Conservation (phyloP, 2,797 vertebrate genomes). For the Gymnoscopelus microlampas region DNA sequence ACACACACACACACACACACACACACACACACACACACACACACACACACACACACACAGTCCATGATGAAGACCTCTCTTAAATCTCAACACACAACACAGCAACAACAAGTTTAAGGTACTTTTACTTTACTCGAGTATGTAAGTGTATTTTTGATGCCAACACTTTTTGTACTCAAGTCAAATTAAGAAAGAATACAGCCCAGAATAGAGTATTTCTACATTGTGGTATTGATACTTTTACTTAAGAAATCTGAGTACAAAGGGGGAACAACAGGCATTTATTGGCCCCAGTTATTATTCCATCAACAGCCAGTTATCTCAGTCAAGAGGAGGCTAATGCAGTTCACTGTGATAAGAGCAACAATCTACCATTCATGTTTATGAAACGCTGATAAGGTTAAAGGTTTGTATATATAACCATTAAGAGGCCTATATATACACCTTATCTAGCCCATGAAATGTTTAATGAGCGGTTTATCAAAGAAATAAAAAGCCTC, state of each 20-base stretch:
- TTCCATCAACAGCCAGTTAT: slow-evolving; percentile 14
- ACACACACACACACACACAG: slow-evolving; percentile 8
- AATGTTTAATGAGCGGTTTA: slow-evolving; percentile 2
- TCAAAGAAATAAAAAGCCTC: no score
- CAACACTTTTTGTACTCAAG: no score
- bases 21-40: slow-evolving; percentile 5
- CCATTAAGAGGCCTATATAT: background rate
- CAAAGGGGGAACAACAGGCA: slow-evolving; percentile 14
- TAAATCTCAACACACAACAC: background rate
- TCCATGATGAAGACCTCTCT: background rate
- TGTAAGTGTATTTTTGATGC: no score
- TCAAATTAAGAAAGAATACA: no score
- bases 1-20: slow-evolving; percentile 16
- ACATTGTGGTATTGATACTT: no score
- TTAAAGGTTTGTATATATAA: slow-evolving; percentile 10
- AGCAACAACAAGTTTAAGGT: no score
- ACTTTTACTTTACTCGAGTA: no score
- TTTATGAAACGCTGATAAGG: slow-evolving; percentile 8
- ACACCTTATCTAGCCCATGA: background rate
- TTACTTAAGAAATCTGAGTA: no score
- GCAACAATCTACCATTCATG: slow-evolving; percentile 7
- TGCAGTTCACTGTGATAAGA: slow-evolving; percentile 14
- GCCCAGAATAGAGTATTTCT: no score
- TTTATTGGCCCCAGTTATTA: slow-evolving; percentile 36
- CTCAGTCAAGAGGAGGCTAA: slow-evolving; percentile 20